Conservation (phyloP, 2,888 invertebrate species). For the Oscheius sp. region DNA sequence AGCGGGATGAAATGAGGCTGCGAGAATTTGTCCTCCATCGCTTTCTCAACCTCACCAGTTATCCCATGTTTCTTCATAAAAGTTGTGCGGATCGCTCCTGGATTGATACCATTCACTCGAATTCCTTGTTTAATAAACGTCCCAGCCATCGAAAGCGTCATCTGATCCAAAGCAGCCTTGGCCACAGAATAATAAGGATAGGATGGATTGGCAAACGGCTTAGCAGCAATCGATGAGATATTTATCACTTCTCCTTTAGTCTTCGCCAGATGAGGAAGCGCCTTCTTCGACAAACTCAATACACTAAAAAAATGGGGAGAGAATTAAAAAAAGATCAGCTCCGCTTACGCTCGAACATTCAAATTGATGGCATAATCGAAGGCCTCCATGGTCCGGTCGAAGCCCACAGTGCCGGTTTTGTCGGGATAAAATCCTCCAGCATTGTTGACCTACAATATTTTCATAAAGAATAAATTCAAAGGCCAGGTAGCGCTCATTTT, state of each 20-base stretch:
- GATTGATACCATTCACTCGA: conserved; percentile 30
- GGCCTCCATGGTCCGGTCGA: conserved; percentile 15
- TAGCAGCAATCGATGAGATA: conserved; percentile 32
- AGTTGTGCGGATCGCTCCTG: conserved; percentile 14
- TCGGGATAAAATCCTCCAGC: conserved; percentile 24
- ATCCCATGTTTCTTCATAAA: conserved; percentile 28
- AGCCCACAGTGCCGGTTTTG: background rate
- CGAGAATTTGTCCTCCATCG: background rate
- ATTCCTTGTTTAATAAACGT: conserved; percentile 20
- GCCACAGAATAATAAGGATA: conserved; percentile 26
- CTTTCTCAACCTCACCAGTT: background rate
- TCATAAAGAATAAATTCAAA: too few species aligned
- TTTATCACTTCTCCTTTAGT: conserved; percentile 40
- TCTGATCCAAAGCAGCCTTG: conserved; percentile 31
- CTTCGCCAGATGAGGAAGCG: conserved; percentile 31
- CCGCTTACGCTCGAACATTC: conserved; percentile 14
- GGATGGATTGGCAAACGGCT: background rate
- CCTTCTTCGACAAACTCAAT: conserved; percentile 34
- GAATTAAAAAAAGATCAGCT: too few species aligned
- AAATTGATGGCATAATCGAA: conserved; percentile 17
- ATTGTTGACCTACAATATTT: conserved; percentile 16
- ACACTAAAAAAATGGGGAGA: conserved; percentile 38
- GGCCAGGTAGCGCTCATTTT: too few species aligned
- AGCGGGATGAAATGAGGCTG: conserved; percentile 17
- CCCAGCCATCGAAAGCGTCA: conserved; percentile 23